Conservation (phyloP, 2,888 invertebrate species). For the Lamellibrachia columna region DNA sequence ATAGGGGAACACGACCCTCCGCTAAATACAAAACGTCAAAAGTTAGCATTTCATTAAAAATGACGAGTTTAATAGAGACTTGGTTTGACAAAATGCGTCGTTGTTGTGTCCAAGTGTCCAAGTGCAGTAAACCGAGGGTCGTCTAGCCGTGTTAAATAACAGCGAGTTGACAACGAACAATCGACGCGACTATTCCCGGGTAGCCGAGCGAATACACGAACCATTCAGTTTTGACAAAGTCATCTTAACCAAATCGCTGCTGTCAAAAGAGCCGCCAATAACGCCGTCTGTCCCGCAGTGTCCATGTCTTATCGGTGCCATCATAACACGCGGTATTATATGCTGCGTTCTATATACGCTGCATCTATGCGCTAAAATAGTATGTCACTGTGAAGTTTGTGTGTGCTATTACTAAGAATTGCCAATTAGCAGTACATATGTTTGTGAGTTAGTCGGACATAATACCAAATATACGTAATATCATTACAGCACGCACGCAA, state of each 20-base stretch:
- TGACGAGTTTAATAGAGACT: neutral
- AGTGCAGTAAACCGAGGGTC: neutral
- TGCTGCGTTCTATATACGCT: neutral
- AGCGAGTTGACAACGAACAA: neutral
- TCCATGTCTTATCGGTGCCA: neutral
- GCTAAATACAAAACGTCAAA: neutral
- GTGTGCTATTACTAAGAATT: neutral
- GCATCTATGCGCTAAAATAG: neutral
- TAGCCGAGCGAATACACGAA: neutral
- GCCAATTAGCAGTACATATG: neutral
- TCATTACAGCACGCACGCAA: conserved; percentile 17
- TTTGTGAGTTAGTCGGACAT: neutral
- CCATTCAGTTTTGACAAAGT: conserved; percentile 11
- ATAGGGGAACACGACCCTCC: neutral
- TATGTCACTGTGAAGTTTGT: neutral
- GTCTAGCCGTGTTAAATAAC: neutral
- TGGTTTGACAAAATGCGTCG: neutral
- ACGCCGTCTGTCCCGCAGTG: neutral
- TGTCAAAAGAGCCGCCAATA: neutral
- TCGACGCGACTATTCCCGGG: neutral
- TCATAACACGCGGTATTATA: neutral
- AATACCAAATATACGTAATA: neutral
- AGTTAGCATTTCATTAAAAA: neutral
- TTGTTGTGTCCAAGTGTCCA: neutral
- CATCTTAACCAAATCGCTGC: neutral